These are phyloP conservation scores for Melieria omissa DNA, from an alignment of 2,888 invertebrate genomes.

Conservation along the genomic window DNA sequence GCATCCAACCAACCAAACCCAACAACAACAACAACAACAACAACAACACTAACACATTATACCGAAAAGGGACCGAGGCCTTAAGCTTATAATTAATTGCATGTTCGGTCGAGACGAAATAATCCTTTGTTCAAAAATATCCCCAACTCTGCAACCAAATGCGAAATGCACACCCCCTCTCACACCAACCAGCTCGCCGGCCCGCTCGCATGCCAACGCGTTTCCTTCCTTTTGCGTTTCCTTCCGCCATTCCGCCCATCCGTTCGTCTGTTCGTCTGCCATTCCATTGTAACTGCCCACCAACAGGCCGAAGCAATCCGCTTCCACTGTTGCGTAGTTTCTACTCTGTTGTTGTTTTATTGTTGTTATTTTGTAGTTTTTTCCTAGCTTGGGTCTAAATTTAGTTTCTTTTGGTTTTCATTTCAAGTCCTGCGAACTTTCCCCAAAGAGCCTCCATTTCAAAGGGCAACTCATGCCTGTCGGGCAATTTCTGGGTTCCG, in stretches of 20 bases:
- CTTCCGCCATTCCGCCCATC: neutral
- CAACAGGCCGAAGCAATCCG: too few relatives aligned
- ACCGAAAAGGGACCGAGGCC: slow-evolving; percentile 61
- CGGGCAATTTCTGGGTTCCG: too few relatives aligned
- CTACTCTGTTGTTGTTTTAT: neutral
- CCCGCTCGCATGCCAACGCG: neutral
- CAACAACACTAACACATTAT: slow-evolving; percentile 32
- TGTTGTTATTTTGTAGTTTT: neutral
- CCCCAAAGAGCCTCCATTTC: neutral
- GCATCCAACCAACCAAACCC: slow-evolving; percentile 30
- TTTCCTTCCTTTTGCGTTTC: neutral
- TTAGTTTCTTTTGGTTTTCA: slow-evolving; percentile 2
- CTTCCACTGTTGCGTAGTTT: neutral
- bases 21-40: slow-evolving; percentile 46
- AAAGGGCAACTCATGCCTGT: too few relatives aligned
- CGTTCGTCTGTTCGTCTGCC: neutral
- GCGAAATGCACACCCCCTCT: neutral
- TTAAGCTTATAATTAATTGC: slow-evolving; percentile 67
- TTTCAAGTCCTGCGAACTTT: neutral
- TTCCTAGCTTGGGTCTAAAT: neutral
- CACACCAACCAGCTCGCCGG: neutral
- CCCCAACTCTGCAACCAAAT: slow-evolving; percentile 9
- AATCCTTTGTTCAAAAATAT: slow-evolving; percentile 58
- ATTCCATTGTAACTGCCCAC: too few relatives aligned
- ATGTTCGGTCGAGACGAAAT: slow-evolving; percentile 67